These are phyloP conservation scores for Eupithecia centaureata DNA, from an alignment of 2,888 invertebrate species.

Conservation along the genomic window DNA sequence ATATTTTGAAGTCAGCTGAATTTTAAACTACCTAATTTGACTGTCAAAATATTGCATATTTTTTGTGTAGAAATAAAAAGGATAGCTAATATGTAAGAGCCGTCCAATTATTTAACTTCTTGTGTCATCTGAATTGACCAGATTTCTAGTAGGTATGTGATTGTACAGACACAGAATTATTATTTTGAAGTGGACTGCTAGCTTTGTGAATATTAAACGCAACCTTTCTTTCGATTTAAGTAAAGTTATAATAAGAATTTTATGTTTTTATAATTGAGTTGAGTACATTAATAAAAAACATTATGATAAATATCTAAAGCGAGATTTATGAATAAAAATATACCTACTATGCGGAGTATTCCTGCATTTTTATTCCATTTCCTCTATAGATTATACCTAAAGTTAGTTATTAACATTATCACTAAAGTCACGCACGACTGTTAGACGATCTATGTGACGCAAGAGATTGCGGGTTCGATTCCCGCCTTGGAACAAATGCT, in stretches of 20 bases:
- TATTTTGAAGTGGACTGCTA: neutral
- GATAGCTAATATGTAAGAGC: no score
- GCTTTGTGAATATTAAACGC: slow-evolving; percentile 1
- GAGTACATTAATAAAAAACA: slow-evolving; percentile 38
- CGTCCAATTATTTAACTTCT: neutral
- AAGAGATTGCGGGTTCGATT: no score
- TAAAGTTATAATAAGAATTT: neutral
- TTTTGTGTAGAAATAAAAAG: neutral
- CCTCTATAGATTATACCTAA: neutral
- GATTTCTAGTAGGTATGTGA: neutral
- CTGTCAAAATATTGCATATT: neutral
- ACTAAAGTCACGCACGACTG: no score
- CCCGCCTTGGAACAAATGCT: no score
- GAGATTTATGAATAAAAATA: slow-evolving; percentile 48
- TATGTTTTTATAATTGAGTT: slow-evolving; percentile 45
- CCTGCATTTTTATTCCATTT: slow-evolving; percentile 12
- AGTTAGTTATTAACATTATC: no score
- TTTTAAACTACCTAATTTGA: neutral
- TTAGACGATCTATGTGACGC: no score
- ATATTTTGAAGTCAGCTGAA: no score
- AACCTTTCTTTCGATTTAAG: neutral
- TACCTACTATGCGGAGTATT: slow-evolving; percentile 14
- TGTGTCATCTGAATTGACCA: neutral
- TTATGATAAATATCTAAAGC: slow-evolving; percentile 36
- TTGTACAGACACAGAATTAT: neutral